Percentiles rank a stretch among this genome's conserved stretches.
Evolutionary conservation across 2,888 invertebrate species (phyloP).

Genomic region (Marronus borbonicus): DNA sequence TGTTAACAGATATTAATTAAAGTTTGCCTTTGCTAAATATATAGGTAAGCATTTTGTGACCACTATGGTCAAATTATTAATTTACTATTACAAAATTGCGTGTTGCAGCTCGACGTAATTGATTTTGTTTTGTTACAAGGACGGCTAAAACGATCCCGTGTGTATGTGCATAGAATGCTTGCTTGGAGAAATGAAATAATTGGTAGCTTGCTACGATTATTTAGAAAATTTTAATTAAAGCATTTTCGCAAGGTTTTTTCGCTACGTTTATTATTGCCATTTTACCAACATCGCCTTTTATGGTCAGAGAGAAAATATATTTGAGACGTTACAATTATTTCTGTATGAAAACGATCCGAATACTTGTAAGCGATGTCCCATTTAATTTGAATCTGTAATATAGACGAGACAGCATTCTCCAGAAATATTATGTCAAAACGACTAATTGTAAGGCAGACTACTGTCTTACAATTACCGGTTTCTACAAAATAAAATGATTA

Average conservation of each 20-base stretch:
- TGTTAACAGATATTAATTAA: background rate
- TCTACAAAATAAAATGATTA: no score
- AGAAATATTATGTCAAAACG: no score
- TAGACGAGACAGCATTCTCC: no score
- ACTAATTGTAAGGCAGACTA: no score
- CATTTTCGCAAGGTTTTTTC: background rate
- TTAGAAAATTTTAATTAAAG: background rate
- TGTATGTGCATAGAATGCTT: background rate
- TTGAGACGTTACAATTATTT: no score
- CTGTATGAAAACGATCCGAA: no score
- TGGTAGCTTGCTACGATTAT: background rate
- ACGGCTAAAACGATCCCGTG: background rate
- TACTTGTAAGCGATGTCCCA: no score
- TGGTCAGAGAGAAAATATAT: no score
- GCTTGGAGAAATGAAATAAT: background rate
- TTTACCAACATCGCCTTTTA: background rate
- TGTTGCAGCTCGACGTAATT: background rate
- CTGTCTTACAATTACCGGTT: no score
- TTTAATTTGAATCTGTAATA: no score
- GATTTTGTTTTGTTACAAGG: conserved; percentile 30
- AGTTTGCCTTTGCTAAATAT: background rate
- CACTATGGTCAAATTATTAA: background rate
- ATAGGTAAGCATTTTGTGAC: no score
- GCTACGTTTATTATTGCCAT: background rate
- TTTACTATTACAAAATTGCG: background rate